Conservation (phyloP, 2,888 invertebrate genomes). For the Opisthograptis luteolata region DNA sequence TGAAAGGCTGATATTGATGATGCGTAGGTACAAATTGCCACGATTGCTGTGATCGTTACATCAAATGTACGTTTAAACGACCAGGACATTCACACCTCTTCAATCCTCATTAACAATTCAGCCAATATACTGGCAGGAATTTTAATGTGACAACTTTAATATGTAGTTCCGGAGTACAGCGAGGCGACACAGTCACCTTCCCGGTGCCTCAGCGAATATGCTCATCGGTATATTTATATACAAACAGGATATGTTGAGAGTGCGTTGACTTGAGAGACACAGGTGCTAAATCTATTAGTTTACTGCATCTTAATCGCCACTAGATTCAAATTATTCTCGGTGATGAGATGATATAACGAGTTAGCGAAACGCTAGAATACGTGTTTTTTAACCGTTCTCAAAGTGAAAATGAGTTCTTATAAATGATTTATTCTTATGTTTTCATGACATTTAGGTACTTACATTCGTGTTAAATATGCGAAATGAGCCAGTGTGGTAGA, state of each 20-base stretch:
- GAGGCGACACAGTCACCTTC: slow-evolving; percentile 36
- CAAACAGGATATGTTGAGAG: slow-evolving; percentile 62
- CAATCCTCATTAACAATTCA: slow-evolving; percentile 7
- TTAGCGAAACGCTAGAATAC: slow-evolving; percentile 19
- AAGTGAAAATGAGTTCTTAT: too few relatives aligned
- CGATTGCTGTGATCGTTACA: background rate
- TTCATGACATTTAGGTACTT: too few relatives aligned
- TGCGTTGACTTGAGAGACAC: slow-evolving; percentile 58
- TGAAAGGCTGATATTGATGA: background rate
- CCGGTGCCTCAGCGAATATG: slow-evolving; percentile 43
- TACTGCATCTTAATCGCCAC: slow-evolving; percentile 34
- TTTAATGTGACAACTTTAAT: slow-evolving; percentile 31
- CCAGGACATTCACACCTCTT: background rate
- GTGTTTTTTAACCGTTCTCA: slow-evolving; percentile 14
- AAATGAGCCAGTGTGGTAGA: too few relatives aligned
- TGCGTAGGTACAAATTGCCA: too few relatives aligned
- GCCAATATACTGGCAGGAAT: slow-evolving; percentile 21
- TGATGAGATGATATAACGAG: slow-evolving; percentile 33
- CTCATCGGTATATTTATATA: slow-evolving; percentile 57
- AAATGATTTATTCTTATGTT: too few relatives aligned
- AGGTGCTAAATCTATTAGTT: slow-evolving; percentile 50
- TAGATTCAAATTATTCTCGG: slow-evolving; percentile 40
- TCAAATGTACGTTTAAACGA: background rate
- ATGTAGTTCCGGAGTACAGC: slow-evolving; percentile 32
- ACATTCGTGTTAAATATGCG: too few relatives aligned